These are phyloP conservation scores for Pipistrellus kuhlii DNA, from an alignment of 2,797 vertebrate species.

Conservation along the genomic window DNA sequence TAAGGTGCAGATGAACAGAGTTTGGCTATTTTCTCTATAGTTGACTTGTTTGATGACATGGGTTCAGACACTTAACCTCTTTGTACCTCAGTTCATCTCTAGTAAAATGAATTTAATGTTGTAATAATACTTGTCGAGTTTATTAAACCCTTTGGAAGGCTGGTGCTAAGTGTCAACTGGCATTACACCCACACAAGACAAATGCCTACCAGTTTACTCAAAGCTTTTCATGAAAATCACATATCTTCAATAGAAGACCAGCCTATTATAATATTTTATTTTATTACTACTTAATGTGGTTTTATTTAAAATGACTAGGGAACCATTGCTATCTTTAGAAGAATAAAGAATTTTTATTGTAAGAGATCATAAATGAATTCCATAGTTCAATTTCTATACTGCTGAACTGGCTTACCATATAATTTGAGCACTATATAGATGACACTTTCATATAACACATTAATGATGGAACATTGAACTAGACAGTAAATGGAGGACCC, in stretches of 20 bases:
- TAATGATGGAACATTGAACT: conserved; percentile 2
- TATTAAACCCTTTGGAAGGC: not conserved
- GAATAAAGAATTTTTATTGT: not conserved
- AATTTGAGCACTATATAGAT: conserved; percentile 8
- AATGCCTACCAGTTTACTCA: not conserved
- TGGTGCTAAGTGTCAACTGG: not conserved
- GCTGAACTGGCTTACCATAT: not conserved
- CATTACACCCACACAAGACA: not conserved
- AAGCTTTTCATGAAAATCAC: not conserved
- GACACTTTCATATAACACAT: not conserved
- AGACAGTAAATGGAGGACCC: not conserved
- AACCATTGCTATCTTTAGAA: not conserved
- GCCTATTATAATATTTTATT: not conserved
- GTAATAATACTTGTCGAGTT: not conserved
- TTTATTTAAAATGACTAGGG: not conserved
- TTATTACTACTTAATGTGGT: not conserved
- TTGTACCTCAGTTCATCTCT: not conserved
- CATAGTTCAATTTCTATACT: conserved; percentile 3
- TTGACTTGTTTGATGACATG: not conserved
- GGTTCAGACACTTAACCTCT: not conserved
- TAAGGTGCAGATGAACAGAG: not conserved
- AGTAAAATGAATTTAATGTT: not conserved
- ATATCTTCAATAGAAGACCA: not conserved
- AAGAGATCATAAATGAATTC: conserved; percentile 42
- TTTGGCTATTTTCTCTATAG: not conserved